Evolutionary conservation across 2,113 vertebrate genomes (phyloP), one percentile per base, ranked within the genome.

Genomic region (Tupaia chinensis): DNA sequence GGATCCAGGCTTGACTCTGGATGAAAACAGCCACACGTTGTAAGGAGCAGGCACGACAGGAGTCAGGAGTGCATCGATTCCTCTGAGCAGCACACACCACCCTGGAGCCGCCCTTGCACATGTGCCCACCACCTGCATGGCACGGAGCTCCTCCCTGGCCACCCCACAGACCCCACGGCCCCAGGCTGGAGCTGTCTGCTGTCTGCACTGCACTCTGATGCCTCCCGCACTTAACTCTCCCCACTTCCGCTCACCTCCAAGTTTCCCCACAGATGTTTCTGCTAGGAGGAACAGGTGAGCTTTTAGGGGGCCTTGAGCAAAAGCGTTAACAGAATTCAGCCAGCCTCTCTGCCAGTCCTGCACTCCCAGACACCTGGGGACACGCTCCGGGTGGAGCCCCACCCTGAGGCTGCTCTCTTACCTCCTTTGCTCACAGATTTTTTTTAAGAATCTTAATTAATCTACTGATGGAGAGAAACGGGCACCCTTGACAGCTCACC

Each of bases 301-400:
- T 73, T 95, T 87, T 54, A 61, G 73, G 12, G 7, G 22, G 4
- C 77, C 87, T 95, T 20, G 54, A 94, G 61, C 70, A 94, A 79
- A 90, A 7, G 9, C 85, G 58, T 80, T 81, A 29, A 29, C 72
- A 44, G 66, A n/a, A 74, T 80, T 12, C 25, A 77, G 15, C 86
- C 69, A 74, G 44, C 78, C 78, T 9, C 23, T 65, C 12, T 4
- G 44, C 65, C 27, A 76, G 19, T 14, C 29, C 74, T 29, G 56
- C n/a, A 89, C 20, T 7, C 16, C 29, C 77, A 54, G 54, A 44
- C 34, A 44, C 5, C 44, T 4, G 44, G 44, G 44, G 44, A 44
- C 44, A 44, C 5, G 44, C 44, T 44, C 44, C 44, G 3, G 44
- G 44, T 44, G 44, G 44, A 44, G 44, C 44, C 44, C 44, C 44